Evolutionary conservation across 2,888 invertebrate genomes (phyloP).

Genomic region (Watsonalla binaria): DNA sequence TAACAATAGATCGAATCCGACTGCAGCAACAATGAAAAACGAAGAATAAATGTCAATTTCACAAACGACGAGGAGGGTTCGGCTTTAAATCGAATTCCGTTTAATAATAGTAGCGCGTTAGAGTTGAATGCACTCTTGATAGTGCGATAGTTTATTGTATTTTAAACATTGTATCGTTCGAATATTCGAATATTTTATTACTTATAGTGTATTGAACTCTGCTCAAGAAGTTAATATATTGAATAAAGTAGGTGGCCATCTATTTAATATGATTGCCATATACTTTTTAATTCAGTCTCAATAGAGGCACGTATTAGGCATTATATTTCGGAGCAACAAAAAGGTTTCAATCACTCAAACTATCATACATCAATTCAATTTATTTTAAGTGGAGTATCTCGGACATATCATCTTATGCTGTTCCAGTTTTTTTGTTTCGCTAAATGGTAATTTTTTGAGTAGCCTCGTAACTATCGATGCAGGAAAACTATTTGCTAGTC

Average conservation of each 20-base stretch:
- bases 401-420: not conserved
- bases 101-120: conserved; percentile 74
- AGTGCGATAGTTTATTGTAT: conserved; percentile 71
- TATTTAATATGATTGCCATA: conserved; percentile 1
- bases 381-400: not conserved
- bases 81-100: conserved; percentile 77
- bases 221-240: conserved; percentile 1
- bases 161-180: conserved; percentile 39
- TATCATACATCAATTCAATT: not conserved
- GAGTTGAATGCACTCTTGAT: conserved; percentile 76
- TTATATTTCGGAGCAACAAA: not conserved
- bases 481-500: not conserved
- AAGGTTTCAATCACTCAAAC: not conserved
- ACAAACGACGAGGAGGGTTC: conserved; percentile 77
- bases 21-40: conserved; percentile 77
- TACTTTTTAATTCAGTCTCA: conserved; percentile 1
- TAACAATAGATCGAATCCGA: conserved; percentile 76
- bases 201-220: conserved; percentile 4
- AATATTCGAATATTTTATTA: conserved; percentile 33
- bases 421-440: not conserved
- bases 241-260: conserved; percentile 1
- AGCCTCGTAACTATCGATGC: not conserved
- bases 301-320: conserved; percentile 3
- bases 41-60: conserved; percentile 79
- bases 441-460: not conserved